These are phyloP conservation scores for Rhopilema esculentum DNA, from an alignment of 30 jellyfish, hydroid and myxozoan genomes.

Conservation along the genomic window DNA sequence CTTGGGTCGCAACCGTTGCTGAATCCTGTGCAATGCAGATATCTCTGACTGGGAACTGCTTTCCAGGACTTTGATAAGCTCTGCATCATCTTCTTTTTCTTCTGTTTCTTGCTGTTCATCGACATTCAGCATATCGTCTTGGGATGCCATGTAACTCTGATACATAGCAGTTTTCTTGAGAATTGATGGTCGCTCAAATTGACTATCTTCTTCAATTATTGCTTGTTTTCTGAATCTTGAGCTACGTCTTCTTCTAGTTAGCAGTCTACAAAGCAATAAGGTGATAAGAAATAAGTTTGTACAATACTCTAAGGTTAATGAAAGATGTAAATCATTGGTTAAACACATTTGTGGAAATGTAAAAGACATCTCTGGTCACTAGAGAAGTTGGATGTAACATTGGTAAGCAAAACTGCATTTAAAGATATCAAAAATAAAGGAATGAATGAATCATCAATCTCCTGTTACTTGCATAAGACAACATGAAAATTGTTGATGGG, in stretches of 20 bases:
- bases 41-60: constrained; percentile 50
- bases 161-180: constrained; percentile 19
- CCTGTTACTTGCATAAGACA: too few relatives aligned
- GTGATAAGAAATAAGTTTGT: too few relatives aligned
- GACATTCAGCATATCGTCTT: constrained; percentile 4
- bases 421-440: too few relatives aligned
- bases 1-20: constrained; percentile 56
- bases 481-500: too few relatives aligned
- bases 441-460: too few relatives aligned
- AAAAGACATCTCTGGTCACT: too few relatives aligned
- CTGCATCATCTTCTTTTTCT: constrained; percentile 7
- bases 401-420: too few relatives aligned
- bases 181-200: constrained; percentile 38
- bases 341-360: neutral
- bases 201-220: constrained; percentile 42
- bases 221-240: constrained; percentile 65
- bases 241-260: constrained; percentile 62
- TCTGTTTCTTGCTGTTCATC: neutral
- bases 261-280: too few relatives aligned
- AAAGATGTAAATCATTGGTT: too few relatives aligned
- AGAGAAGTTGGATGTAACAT: too few relatives aligned
- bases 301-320: too few relatives aligned
- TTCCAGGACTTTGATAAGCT: constrained; percentile 20
- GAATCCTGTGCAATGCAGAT: constrained; percentile 56
- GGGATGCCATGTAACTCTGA: constrained; percentile 63